Evolutionary conservation across 2,888 invertebrate genomes (phyloP).

Genomic region (Mesoligia furuncula): DNA sequence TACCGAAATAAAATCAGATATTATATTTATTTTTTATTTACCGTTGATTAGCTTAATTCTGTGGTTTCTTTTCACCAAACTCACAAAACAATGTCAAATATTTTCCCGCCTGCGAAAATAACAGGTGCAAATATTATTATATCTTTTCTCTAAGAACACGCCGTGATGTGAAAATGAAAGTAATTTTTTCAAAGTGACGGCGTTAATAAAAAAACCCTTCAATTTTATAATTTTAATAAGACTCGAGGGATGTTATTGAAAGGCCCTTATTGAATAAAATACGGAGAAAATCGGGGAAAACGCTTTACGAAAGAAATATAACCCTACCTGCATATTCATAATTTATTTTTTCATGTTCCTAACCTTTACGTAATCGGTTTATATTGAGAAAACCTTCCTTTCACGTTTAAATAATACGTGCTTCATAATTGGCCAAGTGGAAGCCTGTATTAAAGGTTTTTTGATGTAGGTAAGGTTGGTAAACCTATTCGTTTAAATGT

Average conservation of each 20-base stretch:
- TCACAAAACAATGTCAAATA: constrained; percentile 45
- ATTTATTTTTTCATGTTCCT: constrained; percentile 68
- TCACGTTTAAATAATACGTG: constrained; percentile 58
- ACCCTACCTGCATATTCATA: constrained; percentile 71
- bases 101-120: constrained; percentile 51
- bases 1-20: background rate
- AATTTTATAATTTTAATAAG: constrained; percentile 78
- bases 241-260: constrained; percentile 81
- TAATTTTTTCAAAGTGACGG: constrained; percentile 72
- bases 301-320: constrained; percentile 74
- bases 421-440: constrained; percentile 44
- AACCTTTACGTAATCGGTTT: constrained; percentile 73
- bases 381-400: constrained; percentile 59
- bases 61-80: constrained; percentile 21
- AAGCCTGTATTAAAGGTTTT: constrained; percentile 18
- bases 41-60: constrained; percentile 28
- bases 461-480: background rate
- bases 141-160: constrained; percentile 49
- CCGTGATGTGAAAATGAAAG: constrained; percentile 66
- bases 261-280: constrained; percentile 79
- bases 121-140: constrained; percentile 62
- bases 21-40: constrained; percentile 7
- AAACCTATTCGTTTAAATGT: background rate
- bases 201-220: constrained; percentile 74
- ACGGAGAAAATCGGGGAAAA: constrained; percentile 76